Conservation (phyloP, 1,140 invertebrate species). For the Nylanderia fulva region DNA sequence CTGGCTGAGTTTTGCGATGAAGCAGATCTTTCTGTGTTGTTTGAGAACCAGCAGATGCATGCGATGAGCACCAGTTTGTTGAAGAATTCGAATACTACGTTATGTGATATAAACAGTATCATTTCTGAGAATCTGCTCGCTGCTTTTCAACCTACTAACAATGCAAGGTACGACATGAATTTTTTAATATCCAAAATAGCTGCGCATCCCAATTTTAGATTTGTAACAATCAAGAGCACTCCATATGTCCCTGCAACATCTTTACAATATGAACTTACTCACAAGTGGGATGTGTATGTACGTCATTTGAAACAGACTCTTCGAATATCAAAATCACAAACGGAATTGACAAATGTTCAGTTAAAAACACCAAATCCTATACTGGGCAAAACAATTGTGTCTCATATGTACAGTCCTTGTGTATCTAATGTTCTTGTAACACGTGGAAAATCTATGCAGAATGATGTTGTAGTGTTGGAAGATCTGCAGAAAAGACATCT, state of each 20-base stretch:
- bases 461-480: constrained; percentile 71
- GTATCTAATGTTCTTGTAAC: constrained; percentile 83
- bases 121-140: constrained; percentile 85
- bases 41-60: constrained; percentile 86
- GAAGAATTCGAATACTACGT: constrained; percentile 77
- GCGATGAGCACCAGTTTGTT: constrained; percentile 79
- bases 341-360: constrained; percentile 72
- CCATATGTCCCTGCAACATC: constrained; percentile 76
- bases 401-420: constrained; percentile 75
- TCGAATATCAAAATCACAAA: constrained; percentile 63
- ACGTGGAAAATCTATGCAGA: constrained; percentile 74
- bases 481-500: constrained; percentile 78
- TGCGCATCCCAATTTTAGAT: constrained; percentile 85
- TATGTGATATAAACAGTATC: constrained; percentile 84
- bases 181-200: constrained; percentile 81
- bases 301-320: constrained; percentile 80
- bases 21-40: constrained; percentile 82
- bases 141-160: constrained; percentile 82
- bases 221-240: constrained; percentile 83
- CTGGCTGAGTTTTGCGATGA: constrained; percentile 84
- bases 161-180: constrained; percentile 70
- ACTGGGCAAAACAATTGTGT: constrained; percentile 43
- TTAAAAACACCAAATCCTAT: constrained; percentile 66
- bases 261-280: constrained; percentile 77
- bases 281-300: constrained; percentile 80